These are phyloP conservation scores for Heterodera schachtii DNA, from an alignment of 1,140 invertebrate species.

Conservation along the genomic window DNA sequence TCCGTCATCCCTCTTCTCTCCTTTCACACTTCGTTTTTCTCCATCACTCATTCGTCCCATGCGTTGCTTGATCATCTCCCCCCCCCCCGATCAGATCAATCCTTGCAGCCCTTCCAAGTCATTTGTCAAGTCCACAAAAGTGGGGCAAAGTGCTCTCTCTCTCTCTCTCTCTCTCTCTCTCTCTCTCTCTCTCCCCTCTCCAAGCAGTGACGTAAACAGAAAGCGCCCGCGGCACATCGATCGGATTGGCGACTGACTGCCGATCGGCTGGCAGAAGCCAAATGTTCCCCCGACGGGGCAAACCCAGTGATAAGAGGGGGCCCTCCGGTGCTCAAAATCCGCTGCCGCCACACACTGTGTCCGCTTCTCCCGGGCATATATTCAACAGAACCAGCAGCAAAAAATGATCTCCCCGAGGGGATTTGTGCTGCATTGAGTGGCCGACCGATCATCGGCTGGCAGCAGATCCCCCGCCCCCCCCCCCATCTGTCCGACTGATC, in stretches of 20 bases:
- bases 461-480: not conserved
- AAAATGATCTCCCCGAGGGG: not conserved
- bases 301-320: not conserved
- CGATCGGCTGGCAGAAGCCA: conserved; percentile 4
- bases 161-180: no score
- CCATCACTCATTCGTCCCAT: conserved; percentile 11
- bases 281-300: not conserved
- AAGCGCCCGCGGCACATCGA: not conserved
- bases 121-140: not conserved
- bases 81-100: conserved; percentile 24
- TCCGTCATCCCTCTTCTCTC: not conserved
- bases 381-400: not conserved
- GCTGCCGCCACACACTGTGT: not conserved
- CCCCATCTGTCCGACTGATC: not conserved
- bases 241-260: not conserved
- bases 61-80: conserved; percentile 5
- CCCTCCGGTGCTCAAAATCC: not conserved
- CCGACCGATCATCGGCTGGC: not conserved
- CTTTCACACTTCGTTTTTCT: conserved; percentile 19
- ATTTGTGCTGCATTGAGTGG: not conserved
- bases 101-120: conserved; percentile 19
- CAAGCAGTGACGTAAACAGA: conserved; percentile 6
- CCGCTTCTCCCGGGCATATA: not conserved
- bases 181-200: not conserved
- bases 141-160: not conserved